Percentiles rank a stretch among this genome's conserved stretches.
Conservation (phyloP, 2,888 invertebrate species). For the Eledone cirrhosa region DNA sequence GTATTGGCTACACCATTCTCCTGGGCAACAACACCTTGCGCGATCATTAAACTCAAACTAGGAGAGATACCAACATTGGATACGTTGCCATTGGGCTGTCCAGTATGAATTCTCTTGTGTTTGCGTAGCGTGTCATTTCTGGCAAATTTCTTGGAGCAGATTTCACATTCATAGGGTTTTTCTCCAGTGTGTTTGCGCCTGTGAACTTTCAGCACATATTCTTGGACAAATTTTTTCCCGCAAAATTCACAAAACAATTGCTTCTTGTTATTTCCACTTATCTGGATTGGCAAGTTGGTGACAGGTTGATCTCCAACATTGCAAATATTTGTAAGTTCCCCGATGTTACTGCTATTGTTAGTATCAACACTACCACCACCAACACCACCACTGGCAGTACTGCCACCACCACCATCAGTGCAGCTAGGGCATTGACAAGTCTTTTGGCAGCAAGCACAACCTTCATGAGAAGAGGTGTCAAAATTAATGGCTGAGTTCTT, state of each 20-base stretch:
- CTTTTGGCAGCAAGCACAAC: no score
- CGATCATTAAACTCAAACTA: no score
- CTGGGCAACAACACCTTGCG: background rate
- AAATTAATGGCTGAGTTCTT: no score
- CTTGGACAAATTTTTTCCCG: background rate
- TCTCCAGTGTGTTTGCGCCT: constrained; percentile 13
- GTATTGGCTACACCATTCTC: background rate
- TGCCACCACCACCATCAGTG: no score
- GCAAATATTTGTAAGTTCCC: no score
- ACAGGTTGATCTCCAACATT: no score
- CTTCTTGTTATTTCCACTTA: background rate
- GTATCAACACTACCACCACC: no score
- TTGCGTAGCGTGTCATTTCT: constrained; percentile 1
- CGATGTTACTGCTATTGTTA: no score
- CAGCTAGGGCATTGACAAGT: no score
- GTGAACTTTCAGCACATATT: constrained; percentile 10
- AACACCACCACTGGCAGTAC: no score
- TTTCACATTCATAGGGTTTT: constrained; percentile 20
- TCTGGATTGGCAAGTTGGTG: no score
- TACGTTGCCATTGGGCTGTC: background rate
- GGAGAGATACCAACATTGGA: background rate
- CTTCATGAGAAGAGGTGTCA: no score
- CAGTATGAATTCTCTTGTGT: constrained; percentile 9
- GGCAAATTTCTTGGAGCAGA: constrained; percentile 15
- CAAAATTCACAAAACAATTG: constrained; percentile 21